A percentile compares a stretch with the other conserved stretches of the same genome.
Conservation (phyloP, 2,113 vertebrate species). For the Mesoclemmys tuberculata region DNA sequence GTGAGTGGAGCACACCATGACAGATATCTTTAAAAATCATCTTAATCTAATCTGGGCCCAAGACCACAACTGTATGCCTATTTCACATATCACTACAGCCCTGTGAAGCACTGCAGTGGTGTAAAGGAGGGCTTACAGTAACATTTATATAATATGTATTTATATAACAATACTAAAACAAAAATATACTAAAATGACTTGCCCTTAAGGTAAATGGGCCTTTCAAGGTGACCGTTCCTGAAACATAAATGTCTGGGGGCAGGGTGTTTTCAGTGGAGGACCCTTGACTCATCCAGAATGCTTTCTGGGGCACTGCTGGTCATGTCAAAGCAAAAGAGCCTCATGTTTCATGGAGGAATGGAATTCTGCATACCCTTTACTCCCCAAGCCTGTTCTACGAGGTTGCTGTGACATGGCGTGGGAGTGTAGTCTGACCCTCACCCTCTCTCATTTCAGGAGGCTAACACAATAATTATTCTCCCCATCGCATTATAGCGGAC, state of each 20-base stretch:
- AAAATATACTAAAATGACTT: not conserved
- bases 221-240: not conserved
- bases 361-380: not conserved
- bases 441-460: not conserved
- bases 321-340: not conserved
- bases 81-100: not conserved
- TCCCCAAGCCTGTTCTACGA: not conserved
- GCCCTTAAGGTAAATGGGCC: not conserved
- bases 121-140: not conserved
- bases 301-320: not conserved
- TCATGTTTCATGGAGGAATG: not conserved
- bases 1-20: too few relatives aligned
- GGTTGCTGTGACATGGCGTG: not conserved
- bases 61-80: not conserved
- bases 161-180: too few relatives aligned
- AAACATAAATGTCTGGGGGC: not conserved
- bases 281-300: not conserved
- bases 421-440: not conserved
- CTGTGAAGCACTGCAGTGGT: not conserved
- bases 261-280: not conserved
- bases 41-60: not conserved
- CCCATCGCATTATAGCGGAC: not conserved
- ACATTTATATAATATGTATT: too few relatives aligned
- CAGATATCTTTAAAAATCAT: not conserved
- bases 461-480: not conserved